Percentiles rank a stretch among this genome's conserved stretches.
These are phyloP conservation scores for Athetis lepigone DNA, from an alignment of 2,888 invertebrate species.

Conservation along the genomic window DNA sequence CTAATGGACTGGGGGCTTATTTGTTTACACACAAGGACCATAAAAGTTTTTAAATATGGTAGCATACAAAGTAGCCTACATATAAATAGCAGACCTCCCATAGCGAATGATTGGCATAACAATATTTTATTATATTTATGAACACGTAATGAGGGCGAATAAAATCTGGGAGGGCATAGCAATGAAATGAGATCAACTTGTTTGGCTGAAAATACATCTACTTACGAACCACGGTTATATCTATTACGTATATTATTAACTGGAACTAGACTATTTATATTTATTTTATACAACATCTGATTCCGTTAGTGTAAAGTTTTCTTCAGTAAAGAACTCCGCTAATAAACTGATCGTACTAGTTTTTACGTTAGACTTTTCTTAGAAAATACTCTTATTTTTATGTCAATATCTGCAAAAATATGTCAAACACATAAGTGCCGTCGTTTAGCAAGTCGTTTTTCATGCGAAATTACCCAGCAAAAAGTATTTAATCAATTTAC, in stretches of 20 bases:
- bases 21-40: conserved; percentile 23
- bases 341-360: conserved; percentile 16
- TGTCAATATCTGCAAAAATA: conserved; percentile 35
- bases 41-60: conserved; percentile 53
- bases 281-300: conserved; percentile 14
- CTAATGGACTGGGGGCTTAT: background rate
- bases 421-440: conserved; percentile 15
- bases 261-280: conserved; percentile 41
- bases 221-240: conserved; percentile 20
- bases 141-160: conserved; percentile 57
- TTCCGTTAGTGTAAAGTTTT: conserved; percentile 36
- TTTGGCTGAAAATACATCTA: conserved; percentile 26
- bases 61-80: conserved; percentile 14
- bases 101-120: conserved; percentile 56
- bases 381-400: conserved; percentile 21
- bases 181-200: conserved; percentile 48
- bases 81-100: conserved; percentile 56
- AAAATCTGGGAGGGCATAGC: conserved; percentile 56
- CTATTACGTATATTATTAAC: conserved; percentile 24
- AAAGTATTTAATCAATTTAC: conserved; percentile 48
- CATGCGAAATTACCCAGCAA: conserved; percentile 33
- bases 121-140: conserved; percentile 54
- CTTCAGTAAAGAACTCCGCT: conserved; percentile 22
- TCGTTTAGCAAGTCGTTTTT: conserved; percentile 26
- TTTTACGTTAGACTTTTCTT: background rate